These are phyloP conservation scores for Pteronotus mesoamericanus DNA, from an alignment of 2,797 vertebrate genomes.

Conservation along the genomic window DNA sequence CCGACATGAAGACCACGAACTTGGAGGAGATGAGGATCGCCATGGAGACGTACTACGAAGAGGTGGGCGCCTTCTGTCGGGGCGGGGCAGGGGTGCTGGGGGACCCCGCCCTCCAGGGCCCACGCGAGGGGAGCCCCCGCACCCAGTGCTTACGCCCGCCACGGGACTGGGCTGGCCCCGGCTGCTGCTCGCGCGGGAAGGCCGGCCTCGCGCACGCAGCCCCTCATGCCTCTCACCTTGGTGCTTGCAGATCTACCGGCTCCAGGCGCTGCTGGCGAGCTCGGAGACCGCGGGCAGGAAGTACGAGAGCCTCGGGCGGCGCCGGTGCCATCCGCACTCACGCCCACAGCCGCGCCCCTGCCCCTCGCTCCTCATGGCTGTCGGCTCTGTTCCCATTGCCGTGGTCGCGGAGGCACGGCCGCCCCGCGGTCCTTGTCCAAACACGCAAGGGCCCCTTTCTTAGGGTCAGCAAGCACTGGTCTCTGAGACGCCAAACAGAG, in stretches of 20 bases:
- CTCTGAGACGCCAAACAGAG: neutral
- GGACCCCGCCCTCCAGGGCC: neutral
- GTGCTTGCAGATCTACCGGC: slow-evolving; percentile 81
- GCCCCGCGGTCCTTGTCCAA: neutral
- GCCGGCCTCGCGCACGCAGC: fast-evolving
- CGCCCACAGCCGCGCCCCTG: neutral
- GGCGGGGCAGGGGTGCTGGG: neutral
- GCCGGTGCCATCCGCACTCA: too few relatives aligned
- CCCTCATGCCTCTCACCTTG: neutral
- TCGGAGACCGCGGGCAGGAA: slow-evolving; percentile 87
- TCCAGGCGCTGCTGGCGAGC: slow-evolving; percentile 85
- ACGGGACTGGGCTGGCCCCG: neutral
- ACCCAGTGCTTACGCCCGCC: neutral
- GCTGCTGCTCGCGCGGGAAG: neutral
- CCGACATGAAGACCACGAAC: slow-evolving; percentile 88
- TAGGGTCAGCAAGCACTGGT: neutral
- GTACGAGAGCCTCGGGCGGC: slow-evolving; percentile 75
- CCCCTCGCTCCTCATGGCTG: neutral
- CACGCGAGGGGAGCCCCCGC: fast-evolving
- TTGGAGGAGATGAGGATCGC: slow-evolving; percentile 91
- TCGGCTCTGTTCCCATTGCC: neutral
- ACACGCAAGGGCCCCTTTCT: neutral
- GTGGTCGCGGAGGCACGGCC: too few relatives aligned
- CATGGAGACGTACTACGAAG: slow-evolving; percentile 91
- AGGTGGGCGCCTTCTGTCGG: slow-evolving; percentile 82